Conservation (phyloP, 2,888 invertebrate species). For the Tetranychus piercei region DNA sequence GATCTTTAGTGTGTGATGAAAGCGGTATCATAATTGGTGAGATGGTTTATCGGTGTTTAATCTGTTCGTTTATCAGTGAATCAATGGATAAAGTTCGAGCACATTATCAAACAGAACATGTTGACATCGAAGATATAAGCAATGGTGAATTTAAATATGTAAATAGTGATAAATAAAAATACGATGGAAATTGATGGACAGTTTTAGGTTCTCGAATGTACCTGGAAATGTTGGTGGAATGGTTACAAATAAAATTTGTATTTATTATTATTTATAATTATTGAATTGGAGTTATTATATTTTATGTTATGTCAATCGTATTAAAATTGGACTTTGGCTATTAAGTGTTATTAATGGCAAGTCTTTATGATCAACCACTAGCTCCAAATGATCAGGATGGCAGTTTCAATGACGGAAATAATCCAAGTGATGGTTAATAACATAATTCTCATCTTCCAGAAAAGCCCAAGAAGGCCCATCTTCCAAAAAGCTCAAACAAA, state of each 20-base stretch:
- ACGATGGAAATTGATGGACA: too few species aligned
- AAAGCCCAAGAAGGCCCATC: background rate
- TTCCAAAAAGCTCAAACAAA: slow-evolving; percentile 5
- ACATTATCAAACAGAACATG: slow-evolving; percentile 7
- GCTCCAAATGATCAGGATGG: background rate
- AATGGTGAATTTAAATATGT: background rate
- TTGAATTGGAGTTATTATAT: background rate
- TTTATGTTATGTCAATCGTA: background rate
- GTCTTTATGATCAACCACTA: background rate
- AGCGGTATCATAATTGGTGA: slow-evolving; percentile 1
- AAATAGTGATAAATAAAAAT: background rate
- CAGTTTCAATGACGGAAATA: background rate
- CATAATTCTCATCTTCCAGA: background rate
- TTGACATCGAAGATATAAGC: slow-evolving; percentile 3
- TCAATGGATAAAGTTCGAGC: slow-evolving; percentile 6
- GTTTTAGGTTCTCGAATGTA: too few species aligned
- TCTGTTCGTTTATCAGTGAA: slow-evolving; percentile 7
- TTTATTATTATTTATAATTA: background rate
- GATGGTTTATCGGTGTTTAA: slow-evolving; percentile 7
- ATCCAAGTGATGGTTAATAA: background rate
- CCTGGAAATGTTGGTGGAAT: too few species aligned
- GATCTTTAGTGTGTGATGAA: slow-evolving; percentile 7
- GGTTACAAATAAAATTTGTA: background rate
- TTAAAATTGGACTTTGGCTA: background rate
- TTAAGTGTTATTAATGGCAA: background rate